Evolutionary conservation across 2,797 vertebrate genomes (phyloP).

Genomic region (Corythornis leucogaster): DNA sequence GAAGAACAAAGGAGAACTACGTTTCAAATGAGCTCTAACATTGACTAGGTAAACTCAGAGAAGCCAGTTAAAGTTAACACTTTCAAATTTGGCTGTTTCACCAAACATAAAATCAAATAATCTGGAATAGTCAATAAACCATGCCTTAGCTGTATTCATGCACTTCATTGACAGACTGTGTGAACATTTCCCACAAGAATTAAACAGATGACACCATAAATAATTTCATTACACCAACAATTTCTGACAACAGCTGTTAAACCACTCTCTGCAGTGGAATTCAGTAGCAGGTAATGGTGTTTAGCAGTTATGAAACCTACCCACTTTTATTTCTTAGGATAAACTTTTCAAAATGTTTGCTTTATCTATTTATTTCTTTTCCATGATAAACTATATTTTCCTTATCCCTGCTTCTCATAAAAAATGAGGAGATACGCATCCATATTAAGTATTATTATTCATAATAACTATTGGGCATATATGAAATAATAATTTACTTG

Average conservation of each 20-base stretch:
- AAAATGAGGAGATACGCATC: not conserved
- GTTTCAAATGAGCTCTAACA: not conserved
- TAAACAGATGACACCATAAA: conserved; percentile 68
- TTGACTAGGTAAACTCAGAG: not conserved
- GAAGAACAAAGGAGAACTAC: not conserved
- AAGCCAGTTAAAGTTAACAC: not conserved
- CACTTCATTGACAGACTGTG: conserved; percentile 53
- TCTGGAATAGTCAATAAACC: conserved; percentile 29
- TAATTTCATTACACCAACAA: conserved; percentile 67
- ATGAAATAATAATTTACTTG: not conserved
- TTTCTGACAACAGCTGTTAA: conserved; percentile 66
- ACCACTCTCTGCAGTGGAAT: not conserved
- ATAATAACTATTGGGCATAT: not conserved
- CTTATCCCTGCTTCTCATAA: not conserved
- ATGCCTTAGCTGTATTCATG: conserved; percentile 27
- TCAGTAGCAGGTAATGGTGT: conserved; percentile 7
- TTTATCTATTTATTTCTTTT: not conserved
- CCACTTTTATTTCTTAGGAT: not conserved
- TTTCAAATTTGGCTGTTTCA: not conserved
- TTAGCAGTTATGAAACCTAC: not conserved
- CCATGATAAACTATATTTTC: not conserved
- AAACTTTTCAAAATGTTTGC: not conserved
- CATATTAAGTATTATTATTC: not conserved
- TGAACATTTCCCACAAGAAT: conserved; percentile 53
- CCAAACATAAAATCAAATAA: conserved; percentile 3